These are phyloP conservation scores for Ursus arctos DNA, from an alignment of 2,113 vertebrate genomes.

Conservation along the genomic window DNA sequence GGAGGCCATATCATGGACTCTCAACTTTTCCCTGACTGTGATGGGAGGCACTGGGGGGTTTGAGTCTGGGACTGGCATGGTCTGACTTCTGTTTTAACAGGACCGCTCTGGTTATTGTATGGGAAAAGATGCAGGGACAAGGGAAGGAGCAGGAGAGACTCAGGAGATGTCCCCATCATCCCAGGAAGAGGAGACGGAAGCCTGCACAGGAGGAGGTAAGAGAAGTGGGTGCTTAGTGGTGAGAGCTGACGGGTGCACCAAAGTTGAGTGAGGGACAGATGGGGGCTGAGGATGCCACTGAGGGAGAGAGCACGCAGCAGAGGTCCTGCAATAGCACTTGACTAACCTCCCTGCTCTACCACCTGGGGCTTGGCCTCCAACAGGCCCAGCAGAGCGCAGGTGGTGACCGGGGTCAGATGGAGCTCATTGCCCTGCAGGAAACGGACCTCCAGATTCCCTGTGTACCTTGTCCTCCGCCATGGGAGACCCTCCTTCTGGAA, in stretches of 20 bases:
- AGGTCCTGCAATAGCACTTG: too few species aligned
- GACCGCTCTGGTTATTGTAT: not conserved
- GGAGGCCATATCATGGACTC: not conserved
- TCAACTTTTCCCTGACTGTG: not conserved
- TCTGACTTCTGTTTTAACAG: not conserved
- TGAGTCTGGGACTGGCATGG: not conserved
- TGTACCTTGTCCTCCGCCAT: not conserved
- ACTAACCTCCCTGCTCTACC: not conserved
- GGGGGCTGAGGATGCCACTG: not conserved
- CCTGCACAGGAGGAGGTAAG: not conserved
- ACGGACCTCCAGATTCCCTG: not conserved
- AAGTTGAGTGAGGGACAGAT: not conserved
- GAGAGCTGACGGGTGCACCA: not conserved
- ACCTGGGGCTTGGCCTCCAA: not conserved
- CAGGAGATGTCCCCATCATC: too few species aligned
- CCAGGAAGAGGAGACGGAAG: not conserved
- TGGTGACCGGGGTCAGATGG: not conserved
- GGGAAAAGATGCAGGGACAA: not conserved
- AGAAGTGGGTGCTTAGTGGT: not conserved
- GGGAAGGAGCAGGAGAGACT: not conserved
- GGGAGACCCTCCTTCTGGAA: not conserved
- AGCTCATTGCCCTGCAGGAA: not conserved
- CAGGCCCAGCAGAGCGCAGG: not conserved
- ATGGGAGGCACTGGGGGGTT: not conserved
- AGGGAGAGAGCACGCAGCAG: not conserved